Evolutionary conservation across 2,113 vertebrate genomes (phyloP), one percentile per base, ranked within the genome.

Genomic region (Eclectus roratus): DNA sequence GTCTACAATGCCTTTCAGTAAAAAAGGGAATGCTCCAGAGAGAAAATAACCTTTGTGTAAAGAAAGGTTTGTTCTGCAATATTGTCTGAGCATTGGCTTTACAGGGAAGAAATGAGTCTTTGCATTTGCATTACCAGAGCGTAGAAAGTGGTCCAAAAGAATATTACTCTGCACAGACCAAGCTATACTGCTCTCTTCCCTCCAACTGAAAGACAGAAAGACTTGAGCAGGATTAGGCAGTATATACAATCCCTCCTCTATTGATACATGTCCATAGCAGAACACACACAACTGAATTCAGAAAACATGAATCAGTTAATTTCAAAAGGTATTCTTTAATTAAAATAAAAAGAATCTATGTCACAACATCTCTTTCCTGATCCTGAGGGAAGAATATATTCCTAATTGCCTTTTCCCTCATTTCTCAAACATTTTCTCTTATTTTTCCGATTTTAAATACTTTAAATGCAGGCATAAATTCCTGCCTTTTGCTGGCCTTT

Each of bases 21-120:
- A 95, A 94, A 96, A 93, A 94, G 60, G 70, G 93, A 97, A 97
- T 89, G 92, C 93, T 96, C 96, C 83, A 83, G 95, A 96, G 94
- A 95, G 92, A 97, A 97, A 97, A 96, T 96, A 95, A 93, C 91
- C 91, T 97, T 97, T 95, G 89, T 92, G 74, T 77, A 92, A 94
- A 78, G 85, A 74, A 89, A 92, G 93, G 88, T 91, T 93, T 96
- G 93, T 93, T 94, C 94, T 89, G 80, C 73, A 85, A 96, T 96
- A 96, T 87, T 91, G 93, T 91, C 83, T 90, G 91, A 93, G 92
- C 78, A 71, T 3, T 88, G 69, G 49, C 58, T 95, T 93, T 94
- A 55, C 63, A 41, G 65, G 77, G 66, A 86, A 89, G 87, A 91
- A 79, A 93, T 65, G 81, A 93, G 50, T 80, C 87, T 91, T 73